These are phyloP conservation scores for Hypsibius dujardini DNA, from an alignment of 1,140 invertebrate genomes.

Conservation along the genomic window DNA sequence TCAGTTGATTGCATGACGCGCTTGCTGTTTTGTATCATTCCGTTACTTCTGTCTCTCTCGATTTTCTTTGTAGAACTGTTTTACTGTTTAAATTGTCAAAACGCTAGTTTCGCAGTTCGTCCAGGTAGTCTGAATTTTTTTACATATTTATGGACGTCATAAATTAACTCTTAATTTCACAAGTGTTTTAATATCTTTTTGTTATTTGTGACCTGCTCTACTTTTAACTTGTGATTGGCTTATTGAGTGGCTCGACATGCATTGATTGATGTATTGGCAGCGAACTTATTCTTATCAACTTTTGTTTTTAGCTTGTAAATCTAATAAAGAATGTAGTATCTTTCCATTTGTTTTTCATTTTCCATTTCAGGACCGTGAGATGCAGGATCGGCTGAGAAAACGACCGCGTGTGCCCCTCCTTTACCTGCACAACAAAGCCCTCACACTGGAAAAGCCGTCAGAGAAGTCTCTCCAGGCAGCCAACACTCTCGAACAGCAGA, in stretches of 20 bases:
- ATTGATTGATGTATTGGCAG: not conserved
- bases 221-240: not conserved
- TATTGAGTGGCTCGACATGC: not conserved
- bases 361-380: slow-evolving; percentile 57
- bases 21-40: too few relatives aligned
- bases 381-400: slow-evolving; percentile 48
- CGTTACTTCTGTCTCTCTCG: too few relatives aligned
- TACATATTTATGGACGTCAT: too few relatives aligned
- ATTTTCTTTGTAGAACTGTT: too few relatives aligned
- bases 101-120: too few relatives aligned
- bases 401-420: slow-evolving; percentile 60
- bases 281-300: not conserved
- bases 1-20: too few relatives aligned
- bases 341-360: slow-evolving; percentile 43
- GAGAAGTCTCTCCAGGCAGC: slow-evolving; percentile 41
- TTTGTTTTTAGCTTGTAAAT: not conserved
- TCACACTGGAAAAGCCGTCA: slow-evolving; percentile 65
- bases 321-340: not conserved
- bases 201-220: too few relatives aligned
- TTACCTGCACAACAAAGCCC: slow-evolving; percentile 62
- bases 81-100: too few relatives aligned
- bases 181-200: too few relatives aligned
- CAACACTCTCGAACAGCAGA: slow-evolving; percentile 24
- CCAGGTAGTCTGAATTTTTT: too few relatives aligned
- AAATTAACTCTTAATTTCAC: too few relatives aligned